Percentiles rank a stretch among this genome's conserved stretches.
These are phyloP conservation scores for Noctilio leporinus DNA, from an alignment of 2,113 vertebrate genomes.

Conservation along the genomic window DNA sequence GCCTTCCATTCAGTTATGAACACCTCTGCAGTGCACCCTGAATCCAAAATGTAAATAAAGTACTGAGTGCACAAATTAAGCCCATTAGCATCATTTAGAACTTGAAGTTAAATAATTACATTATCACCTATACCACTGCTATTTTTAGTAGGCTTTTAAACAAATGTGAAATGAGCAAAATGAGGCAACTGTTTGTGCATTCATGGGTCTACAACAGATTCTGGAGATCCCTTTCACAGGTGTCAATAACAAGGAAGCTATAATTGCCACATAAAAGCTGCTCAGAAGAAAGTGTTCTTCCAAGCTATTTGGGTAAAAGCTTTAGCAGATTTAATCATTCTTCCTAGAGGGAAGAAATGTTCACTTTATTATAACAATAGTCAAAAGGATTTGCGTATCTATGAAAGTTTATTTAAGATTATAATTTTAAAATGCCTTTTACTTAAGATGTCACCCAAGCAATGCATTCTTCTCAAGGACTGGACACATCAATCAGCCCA, in stretches of 20 bases:
- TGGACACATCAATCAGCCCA: background rate
- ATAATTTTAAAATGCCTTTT: background rate
- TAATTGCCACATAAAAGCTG: background rate
- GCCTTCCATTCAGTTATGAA: slow-evolving; percentile 4
- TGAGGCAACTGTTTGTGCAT: background rate
- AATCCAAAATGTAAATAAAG: slow-evolving; percentile 33
- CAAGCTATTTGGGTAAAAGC: background rate
- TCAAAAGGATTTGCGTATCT: background rate
- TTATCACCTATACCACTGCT: background rate
- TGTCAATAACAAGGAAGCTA: background rate
- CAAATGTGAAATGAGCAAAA: slow-evolving; percentile 9
- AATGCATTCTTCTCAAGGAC: background rate
- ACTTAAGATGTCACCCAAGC: background rate
- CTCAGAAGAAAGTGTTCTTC: background rate
- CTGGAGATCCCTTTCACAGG: background rate
- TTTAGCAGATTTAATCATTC: background rate
- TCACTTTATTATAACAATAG: background rate
- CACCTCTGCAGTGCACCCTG: background rate
- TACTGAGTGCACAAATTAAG: background rate
- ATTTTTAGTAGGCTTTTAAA: background rate
- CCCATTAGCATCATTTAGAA: background rate
- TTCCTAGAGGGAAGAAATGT: background rate
- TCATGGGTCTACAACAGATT: background rate
- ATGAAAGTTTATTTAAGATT: background rate
- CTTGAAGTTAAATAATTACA: slow-evolving; percentile 9